Evolutionary conservation across 2,888 invertebrate genomes (phyloP).

Genomic region (Tenthredo livida): DNA sequence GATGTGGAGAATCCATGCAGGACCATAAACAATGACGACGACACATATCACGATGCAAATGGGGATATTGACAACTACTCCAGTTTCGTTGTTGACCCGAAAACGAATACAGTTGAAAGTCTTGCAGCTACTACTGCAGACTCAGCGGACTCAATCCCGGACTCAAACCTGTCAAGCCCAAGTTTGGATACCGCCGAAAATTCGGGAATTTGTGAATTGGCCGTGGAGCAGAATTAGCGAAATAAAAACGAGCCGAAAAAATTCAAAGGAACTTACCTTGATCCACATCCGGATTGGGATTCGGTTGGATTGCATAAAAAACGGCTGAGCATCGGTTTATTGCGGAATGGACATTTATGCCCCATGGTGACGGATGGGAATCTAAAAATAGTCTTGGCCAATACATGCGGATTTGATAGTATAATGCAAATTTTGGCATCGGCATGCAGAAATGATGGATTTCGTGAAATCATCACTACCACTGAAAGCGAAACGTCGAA

Average conservation of each 20-base stretch:
- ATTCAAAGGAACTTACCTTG: background rate
- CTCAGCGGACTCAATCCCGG: no score
- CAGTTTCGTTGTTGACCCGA: no score
- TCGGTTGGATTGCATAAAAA: background rate
- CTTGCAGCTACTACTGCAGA: no score
- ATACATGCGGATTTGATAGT: constrained; percentile 22
- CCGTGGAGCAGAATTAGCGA: background rate
- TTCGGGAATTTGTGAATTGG: background rate
- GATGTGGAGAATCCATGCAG: no score
- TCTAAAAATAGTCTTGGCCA: background rate
- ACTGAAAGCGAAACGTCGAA: background rate
- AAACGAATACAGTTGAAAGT: no score
- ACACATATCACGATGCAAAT: no score
- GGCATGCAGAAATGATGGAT: constrained; percentile 21
- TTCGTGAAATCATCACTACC: background rate
- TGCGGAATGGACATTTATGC: constrained; percentile 10
- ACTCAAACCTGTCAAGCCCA: background rate
- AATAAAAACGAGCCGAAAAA: constrained; percentile 25
- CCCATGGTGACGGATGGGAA: background rate
- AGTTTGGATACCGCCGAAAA: background rate
- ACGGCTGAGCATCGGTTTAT: background rate
- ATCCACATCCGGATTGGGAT: constrained; percentile 31
- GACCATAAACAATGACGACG: background rate
- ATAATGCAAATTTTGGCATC: constrained; percentile 14
- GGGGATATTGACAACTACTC: no score